phyloP scores from a whole-genome alignment of 2,797 vertebrate species.

The Argya squamiceps region DNA sequence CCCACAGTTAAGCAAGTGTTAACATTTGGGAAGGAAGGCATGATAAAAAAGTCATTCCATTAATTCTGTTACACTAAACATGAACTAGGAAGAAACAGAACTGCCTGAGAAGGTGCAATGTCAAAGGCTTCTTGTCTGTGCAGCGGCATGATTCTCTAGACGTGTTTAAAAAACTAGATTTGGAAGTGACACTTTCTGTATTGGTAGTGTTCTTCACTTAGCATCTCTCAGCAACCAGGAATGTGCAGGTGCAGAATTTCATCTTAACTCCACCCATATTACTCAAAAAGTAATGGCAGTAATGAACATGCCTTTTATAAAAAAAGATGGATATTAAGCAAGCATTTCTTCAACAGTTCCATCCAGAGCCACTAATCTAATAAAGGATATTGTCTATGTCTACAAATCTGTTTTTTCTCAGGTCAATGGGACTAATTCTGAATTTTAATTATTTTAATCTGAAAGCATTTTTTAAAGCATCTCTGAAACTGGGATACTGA shows the following conservation, averaged over 20 bases:
- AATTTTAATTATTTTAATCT: not conserved
- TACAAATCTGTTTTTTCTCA: not conserved
- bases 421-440: not conserved
- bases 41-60: not conserved
- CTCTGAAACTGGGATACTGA: not conserved
- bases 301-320: not conserved
- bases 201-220: not conserved
- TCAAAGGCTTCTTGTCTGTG: not conserved
- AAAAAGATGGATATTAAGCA: not conserved
- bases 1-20: not conserved
- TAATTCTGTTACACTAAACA: not conserved
- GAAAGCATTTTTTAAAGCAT: not conserved
- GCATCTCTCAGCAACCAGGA: not conserved
- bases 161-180: not conserved
- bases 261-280: not conserved
- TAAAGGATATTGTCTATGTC: not conserved
- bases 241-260: not conserved
- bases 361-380: not conserved
- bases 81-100: not conserved
- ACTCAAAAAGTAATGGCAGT: not conserved
- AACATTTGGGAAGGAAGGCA: not conserved
- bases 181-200: not conserved
- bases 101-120: not conserved
- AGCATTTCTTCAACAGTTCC: not conserved
- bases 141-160: not conserved